Conservation (phyloP, 2,797 vertebrate genomes). For the Platalea minor region DNA sequence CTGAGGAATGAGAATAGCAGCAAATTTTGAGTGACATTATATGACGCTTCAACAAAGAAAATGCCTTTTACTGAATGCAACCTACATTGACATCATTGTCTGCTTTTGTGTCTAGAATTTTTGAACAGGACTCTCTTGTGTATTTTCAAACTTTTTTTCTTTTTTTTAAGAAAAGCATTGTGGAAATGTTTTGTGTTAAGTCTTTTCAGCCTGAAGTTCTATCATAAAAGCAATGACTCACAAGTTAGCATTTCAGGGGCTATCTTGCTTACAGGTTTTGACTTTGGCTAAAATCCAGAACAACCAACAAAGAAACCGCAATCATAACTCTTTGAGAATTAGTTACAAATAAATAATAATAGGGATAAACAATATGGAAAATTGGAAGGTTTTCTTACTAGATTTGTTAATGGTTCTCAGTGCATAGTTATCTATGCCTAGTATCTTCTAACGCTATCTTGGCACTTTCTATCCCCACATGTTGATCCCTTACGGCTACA, state of each 20-base stretch:
- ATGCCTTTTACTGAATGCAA: not conserved
- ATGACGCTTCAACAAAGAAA: not conserved
- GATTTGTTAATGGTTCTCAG: not conserved
- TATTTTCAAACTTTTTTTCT: not conserved
- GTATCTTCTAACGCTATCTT: not conserved
- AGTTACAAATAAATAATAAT: not conserved
- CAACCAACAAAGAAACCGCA: not conserved
- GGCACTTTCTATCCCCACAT: not conserved
- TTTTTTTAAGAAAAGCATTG: not conserved
- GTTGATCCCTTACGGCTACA: rapidly evolving
- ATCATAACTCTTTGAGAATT: not conserved
- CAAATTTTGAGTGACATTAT: not conserved
- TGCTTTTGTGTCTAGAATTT: not conserved
- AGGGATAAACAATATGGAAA: not conserved
- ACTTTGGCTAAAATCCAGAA: not conserved
- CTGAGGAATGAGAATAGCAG: not conserved
- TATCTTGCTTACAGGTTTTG: not conserved
- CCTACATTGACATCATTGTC: not conserved
- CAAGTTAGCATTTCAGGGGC: not conserved
- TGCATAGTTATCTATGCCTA: not conserved
- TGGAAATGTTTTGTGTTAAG: not conserved
- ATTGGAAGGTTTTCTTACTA: not conserved
- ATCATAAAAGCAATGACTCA: not conserved
- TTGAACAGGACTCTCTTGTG: not conserved
- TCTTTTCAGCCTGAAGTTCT: not conserved